Base-by-base conservation (phyloP, 1,140 invertebrate genomes). In the Papilio machaon region DNA sequence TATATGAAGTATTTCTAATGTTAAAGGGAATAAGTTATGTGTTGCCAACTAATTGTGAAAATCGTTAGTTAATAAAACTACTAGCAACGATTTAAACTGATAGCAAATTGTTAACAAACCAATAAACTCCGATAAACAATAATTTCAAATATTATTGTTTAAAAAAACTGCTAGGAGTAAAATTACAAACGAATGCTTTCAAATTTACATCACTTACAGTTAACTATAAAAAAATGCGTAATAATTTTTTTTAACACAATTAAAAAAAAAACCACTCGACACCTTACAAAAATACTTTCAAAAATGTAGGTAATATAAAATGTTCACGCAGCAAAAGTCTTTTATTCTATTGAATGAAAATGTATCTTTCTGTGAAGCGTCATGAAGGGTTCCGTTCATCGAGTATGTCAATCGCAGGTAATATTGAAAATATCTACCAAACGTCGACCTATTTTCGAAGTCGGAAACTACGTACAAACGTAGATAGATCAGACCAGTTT, bases 401-500 rank as follows among this genome's bases (percentile, higher is more conserved):
- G 75, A 89, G 89, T 90, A 91, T 90, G 87, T 82, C 89, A 91
- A 91, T 91, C 73, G 84, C 84, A 86, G 88, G 88, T 88, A 87
- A 89, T 91, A 91, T 91, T 91, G 90, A 91, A 91, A 91, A 90
- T 91, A 84, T 87, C 88, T 86, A 83, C 75, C 83, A 79, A 86
- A 86, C 84, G 85, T 78, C 87, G 83, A 89, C 88, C 87, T 89
- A 38, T 30, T 49, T 76, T 23, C 17, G 11, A 52, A 75, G 9
- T 46, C 46, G 19, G 15, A 43, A 17, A 11, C 43, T n/a, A 15
- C 47, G 10, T 52, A n/a, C n/a, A 47, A 0, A 77, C 47, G 47
- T 49, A 49, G 47, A 11, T 49, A 49, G 9, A 49, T 49, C 47
- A 49, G 47, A 13, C 7, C 38, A 4, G 13, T 9, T 49, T 49